A percentile compares a stretch with the other conserved stretches of the same genome.
Conservation (phyloP, 2,888 invertebrate genomes). For the Oithona nana region DNA sequence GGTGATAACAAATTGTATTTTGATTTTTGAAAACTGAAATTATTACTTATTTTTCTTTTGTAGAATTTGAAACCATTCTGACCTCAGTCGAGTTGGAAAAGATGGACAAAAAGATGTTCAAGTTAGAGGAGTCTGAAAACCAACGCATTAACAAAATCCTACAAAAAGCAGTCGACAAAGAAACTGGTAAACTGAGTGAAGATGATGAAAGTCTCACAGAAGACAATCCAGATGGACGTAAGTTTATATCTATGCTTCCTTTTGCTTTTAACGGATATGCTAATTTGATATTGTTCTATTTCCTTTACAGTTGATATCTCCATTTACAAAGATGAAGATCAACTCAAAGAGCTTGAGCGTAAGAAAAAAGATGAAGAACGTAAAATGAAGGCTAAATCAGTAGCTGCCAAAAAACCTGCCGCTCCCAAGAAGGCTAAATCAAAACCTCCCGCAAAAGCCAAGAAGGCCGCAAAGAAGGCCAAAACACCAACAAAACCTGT, state of each 20-base stretch:
- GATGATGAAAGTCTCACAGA: slow-evolving; percentile 42
- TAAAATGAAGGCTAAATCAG: not conserved
- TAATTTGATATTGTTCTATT: not conserved
- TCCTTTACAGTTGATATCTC: slow-evolving; percentile 71
- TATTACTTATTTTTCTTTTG: not conserved
- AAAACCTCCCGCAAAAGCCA: not conserved
- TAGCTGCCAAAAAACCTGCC: not conserved
- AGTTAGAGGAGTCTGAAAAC: slow-evolving; percentile 50
- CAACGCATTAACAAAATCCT: slow-evolving; percentile 61
- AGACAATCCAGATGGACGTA: slow-evolving; percentile 66
- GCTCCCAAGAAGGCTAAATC: too few species aligned
- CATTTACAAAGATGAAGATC: slow-evolving; percentile 61
- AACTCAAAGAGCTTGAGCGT: slow-evolving; percentile 38
- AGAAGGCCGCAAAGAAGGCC: not conserved
- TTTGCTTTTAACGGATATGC: not conserved
- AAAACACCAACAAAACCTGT: not conserved
- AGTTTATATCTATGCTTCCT: slow-evolving; percentile 29
- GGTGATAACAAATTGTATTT: slow-evolving; percentile 39
- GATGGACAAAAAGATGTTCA: slow-evolving; percentile 47
- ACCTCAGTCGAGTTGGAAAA: slow-evolving; percentile 60
- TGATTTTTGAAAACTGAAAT: not conserved
- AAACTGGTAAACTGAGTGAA: slow-evolving; percentile 44
- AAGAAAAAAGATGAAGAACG: slow-evolving; percentile 1
- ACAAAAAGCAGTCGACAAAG: slow-evolving; percentile 58
- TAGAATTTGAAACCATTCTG: slow-evolving; percentile 68